A percentile compares a stretch with the other conserved stretches of the same genome.
Evolutionary conservation across 2,888 invertebrate genomes (phyloP).

Genomic region (Orthosia gracilis): DNA sequence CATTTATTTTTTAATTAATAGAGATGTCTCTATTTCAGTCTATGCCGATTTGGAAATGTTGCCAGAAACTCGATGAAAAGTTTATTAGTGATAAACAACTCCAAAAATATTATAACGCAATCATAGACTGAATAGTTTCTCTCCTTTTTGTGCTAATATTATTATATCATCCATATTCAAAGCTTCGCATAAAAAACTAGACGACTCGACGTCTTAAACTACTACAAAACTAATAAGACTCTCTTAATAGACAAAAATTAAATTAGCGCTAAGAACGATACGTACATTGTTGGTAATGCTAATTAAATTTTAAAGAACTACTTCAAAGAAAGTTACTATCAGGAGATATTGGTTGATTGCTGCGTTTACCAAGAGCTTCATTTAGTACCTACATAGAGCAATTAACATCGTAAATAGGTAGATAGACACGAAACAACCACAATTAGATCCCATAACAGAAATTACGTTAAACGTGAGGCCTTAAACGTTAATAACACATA

Average conservation of each 20-base stretch:
- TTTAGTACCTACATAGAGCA: too few species aligned
- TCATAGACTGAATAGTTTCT: not conserved
- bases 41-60: conserved; percentile 5
- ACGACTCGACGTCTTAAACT: not conserved
- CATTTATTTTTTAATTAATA: conserved; percentile 14
- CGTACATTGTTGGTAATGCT: too few species aligned
- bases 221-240: not conserved
- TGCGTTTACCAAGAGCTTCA: not conserved
- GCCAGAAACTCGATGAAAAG: not conserved
- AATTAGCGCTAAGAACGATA: too few species aligned
- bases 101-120: not conserved
- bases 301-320: too few species aligned
- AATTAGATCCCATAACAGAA: not conserved
- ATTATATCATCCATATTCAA: not conserved
- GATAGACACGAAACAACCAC: not conserved
- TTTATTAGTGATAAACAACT: conserved; percentile 16
- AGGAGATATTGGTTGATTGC: not conserved
- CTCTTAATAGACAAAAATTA: not conserved
- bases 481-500: conserved; percentile 10
- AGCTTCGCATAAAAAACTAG: not conserved
- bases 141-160: not conserved
- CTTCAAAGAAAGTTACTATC: not conserved
- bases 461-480: not conserved
- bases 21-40: not conserved
- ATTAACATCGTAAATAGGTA: not conserved